phyloP scores from a whole-genome alignment of 2,113 vertebrate species.

The Electrona antarctica region DNA sequence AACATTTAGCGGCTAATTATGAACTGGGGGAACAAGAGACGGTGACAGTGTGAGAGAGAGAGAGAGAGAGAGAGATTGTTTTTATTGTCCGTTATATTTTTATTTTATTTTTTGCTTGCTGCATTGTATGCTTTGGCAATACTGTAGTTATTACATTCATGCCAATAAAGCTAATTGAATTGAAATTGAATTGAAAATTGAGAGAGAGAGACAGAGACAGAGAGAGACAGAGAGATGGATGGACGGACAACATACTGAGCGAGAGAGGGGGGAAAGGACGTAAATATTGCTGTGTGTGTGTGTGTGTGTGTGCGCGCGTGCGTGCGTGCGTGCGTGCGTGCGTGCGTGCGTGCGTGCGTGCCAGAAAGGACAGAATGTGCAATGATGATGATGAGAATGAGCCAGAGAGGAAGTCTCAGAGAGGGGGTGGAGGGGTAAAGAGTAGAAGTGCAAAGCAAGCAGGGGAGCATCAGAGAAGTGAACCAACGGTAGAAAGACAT shows the following conservation, averaged over 20 bases:
- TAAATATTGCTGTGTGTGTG: too few species aligned
- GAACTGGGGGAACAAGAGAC: constrained; percentile 52
- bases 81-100: too few species aligned
- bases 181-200: too few species aligned
- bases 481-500: not conserved
- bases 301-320: too few species aligned
- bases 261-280: not conserved
- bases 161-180: too few species aligned
- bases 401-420: not conserved
- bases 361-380: not conserved
- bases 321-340: too few species aligned
- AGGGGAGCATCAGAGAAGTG: too few species aligned
- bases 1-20: constrained; percentile 67
- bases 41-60: constrained; percentile 50
- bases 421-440: not conserved
- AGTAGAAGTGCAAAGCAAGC: not conserved
- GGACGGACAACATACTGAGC: not conserved
- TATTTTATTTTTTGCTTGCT: too few species aligned
- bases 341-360: not conserved
- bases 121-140: too few species aligned
- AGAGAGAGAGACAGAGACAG: constrained; percentile 26
- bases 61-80: too few species aligned
- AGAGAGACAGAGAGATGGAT: not conserved
- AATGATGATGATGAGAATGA: not conserved
- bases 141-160: too few species aligned